phyloP scores from a whole-genome alignment of 2,113 vertebrate genomes.

The Calidris pugnax region DNA sequence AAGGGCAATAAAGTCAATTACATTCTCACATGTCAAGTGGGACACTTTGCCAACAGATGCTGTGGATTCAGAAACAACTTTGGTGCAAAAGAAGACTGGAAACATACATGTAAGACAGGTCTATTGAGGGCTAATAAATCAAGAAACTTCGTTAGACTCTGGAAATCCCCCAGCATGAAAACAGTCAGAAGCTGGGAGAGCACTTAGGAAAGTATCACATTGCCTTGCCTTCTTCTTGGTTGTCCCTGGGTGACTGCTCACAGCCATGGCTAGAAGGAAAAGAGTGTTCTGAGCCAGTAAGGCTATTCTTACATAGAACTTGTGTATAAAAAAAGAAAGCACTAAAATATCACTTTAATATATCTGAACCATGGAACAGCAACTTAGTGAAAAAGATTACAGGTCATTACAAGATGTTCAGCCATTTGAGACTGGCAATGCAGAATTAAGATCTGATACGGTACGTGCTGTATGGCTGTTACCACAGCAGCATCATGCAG shows the following conservation, averaged over 20 bases:
- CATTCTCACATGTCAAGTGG: background rate
- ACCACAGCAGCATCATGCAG: background rate
- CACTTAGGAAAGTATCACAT: background rate
- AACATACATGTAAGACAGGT: fast-evolving
- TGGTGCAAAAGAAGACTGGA: background rate
- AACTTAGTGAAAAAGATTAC: background rate
- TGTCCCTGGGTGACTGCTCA: background rate
- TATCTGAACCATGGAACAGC: background rate
- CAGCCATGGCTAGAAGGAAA: background rate
- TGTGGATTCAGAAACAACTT: background rate
- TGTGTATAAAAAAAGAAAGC: background rate
- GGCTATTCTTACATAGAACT: background rate
- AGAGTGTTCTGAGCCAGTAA: background rate
- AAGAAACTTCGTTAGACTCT: background rate
- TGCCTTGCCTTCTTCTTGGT: background rate
- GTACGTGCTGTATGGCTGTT: background rate
- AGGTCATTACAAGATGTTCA: background rate
- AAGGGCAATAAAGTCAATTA: background rate
- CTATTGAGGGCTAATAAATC: background rate
- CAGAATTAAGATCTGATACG: background rate
- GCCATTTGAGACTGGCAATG: background rate
- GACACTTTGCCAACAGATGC: background rate
- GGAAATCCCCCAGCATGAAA: background rate
- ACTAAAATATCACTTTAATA: background rate
- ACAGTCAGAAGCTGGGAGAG: background rate